Base-by-base conservation (phyloP, 2,797 vertebrate genomes). In the Loriculus beryllinus region DNA sequence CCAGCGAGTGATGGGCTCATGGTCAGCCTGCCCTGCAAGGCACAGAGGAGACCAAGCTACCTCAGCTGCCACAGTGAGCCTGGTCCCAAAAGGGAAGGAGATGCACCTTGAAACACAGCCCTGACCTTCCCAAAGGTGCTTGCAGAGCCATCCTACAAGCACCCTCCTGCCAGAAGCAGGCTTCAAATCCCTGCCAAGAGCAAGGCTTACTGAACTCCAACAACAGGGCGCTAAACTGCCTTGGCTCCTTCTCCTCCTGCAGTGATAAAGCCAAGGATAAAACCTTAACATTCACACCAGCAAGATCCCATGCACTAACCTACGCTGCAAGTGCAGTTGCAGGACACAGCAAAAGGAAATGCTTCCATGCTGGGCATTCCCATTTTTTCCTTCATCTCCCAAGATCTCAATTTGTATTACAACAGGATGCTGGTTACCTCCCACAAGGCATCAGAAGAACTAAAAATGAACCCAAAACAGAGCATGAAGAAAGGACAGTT, bases 321-420 rank as follows among this genome's bases (percentile, higher is more conserved):
- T 12, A 20, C 0, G 3, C n/a, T 29, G 35, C 42, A 13, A 28
- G 25, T 0, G 4, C 60, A 62, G 52, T 1, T 28, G 69, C 39
- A 63, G 75, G 60, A 37, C 56, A n/a, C 48, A 37, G 52, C 52
- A 20, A 4, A 33, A 69, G 47, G 29, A 45, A 86, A 37, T 0
- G 0, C 9, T 56, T 12, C 81, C 54, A 26, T 0, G 7, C 3
- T 28, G 59, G 51, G 42, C 48, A 17, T 42, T 31, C 57, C 64
- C 72, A 14, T 15, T 15, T 28, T 28, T 14, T 2, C 59, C 65
- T 49, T 86, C 86, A 13, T 31, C 56, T 43, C 79, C 82, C 65
- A 52, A 63, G 31, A 48, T 37, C 29, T 35, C 48, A 3, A 3
- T 26, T 11, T 26, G 42, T 28, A 6, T 51, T 37, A 42, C 51